Base-by-base conservation (phyloP, 2,888 invertebrate genomes). In the Tachina grossa region DNA sequence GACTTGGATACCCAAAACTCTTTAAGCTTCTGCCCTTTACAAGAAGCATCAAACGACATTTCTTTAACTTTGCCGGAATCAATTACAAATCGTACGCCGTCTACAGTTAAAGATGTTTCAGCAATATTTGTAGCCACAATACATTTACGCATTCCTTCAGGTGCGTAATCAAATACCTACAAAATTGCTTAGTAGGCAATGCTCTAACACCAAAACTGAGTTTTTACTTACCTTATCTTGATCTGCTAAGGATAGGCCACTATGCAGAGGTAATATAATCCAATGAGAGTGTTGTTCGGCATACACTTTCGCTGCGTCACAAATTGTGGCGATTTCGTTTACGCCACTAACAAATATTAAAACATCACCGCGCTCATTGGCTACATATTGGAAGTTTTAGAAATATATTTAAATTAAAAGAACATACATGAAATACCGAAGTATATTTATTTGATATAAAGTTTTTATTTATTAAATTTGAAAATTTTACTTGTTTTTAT, bases 1-100 rank as follows among this genome's bases (percentile, higher is more conserved):
- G 99, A 99, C 93, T 97, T 95, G n/a, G 98, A 98, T 87, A 99
- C 97, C 96, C 97, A 98, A 91, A 98, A 98, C 93, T 99, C 99
- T 91, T 98, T 97, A 1, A 98, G 93, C 53, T 96, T 94, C 90
- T 98, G 98, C 94, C 99, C 97, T 91, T 98, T 98, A 78, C 96
- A 96, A 1, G 95, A 95, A 0, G 97, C 95, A 92, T 99, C 98
- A 91, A 97, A 99, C 89, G 96, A 97, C 98, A 99, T 99, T 93
- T 99, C 97, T 93, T 99, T 99, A 0, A 95, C 97, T 94, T 98
- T 98, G 43, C 99, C 99, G 3, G 98, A 98, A 92, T 99, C 99
- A 0, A 97, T 95, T 0, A 99, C 99, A 93, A 99, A 99, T 89
- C 99, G 94, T 75, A 99, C 97, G 0, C 99, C 99, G 91, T 99